Evolutionary conservation across 1,140 invertebrate species (phyloP).

Genomic region (Gryon sp.): DNA sequence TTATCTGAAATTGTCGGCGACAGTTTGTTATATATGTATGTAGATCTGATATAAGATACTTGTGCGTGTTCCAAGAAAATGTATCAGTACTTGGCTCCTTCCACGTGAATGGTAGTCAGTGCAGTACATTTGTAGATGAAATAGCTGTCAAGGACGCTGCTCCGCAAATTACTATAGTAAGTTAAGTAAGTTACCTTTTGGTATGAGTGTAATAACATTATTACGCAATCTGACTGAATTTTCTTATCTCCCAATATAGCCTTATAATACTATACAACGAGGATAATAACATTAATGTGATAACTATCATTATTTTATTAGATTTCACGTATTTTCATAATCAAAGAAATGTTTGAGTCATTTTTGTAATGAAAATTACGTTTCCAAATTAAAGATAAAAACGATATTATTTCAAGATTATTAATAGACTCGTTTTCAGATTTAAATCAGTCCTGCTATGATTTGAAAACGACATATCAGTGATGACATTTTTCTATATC

Average conservation of each 20-base stretch:
- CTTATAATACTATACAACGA: background rate
- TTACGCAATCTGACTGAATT: background rate
- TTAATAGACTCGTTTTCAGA: no score
- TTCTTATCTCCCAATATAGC: no score
- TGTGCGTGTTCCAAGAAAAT: slow-evolving; percentile 20
- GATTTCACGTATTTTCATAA: no score
- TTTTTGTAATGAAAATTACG: no score
- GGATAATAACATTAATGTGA: no score
- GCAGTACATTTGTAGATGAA: background rate
- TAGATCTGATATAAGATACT: slow-evolving; percentile 7
- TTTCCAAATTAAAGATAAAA: no score
- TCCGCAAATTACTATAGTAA: background rate
- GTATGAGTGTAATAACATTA: slow-evolving; percentile 1
- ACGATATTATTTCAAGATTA: no score
- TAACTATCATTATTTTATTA: no score
- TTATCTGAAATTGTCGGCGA: slow-evolving; percentile 11
- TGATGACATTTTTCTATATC: no score
- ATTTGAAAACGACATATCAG: no score
- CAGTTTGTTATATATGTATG: slow-evolving; percentile 13
- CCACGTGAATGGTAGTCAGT: background rate
- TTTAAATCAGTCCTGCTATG: no score
- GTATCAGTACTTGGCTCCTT: slow-evolving; percentile 21
- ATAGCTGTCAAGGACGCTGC: slow-evolving; percentile 14
- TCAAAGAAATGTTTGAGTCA: no score
- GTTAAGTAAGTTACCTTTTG: background rate